Evolutionary conservation across 2,113 vertebrate genomes (phyloP).

Genomic region (Podocnemis expansa): DNA sequence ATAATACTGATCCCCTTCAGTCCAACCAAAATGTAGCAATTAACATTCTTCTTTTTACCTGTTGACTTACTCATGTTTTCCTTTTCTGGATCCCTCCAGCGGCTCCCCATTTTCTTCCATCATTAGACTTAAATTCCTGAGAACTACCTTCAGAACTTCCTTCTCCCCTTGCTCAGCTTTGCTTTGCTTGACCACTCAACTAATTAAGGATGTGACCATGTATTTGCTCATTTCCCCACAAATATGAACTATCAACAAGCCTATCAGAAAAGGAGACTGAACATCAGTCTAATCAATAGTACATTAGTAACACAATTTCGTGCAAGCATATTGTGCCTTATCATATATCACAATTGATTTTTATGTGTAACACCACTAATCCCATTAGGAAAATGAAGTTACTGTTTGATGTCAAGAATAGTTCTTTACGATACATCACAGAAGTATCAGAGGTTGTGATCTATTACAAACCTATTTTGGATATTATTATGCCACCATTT

Average conservation of each 20-base stretch:
- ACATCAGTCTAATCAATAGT: no score
- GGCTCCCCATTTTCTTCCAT: background rate
- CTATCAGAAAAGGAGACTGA: background rate
- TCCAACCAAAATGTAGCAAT: background rate
- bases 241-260: background rate
- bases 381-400: no score
- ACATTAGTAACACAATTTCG: no score
- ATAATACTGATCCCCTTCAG: background rate
- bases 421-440: no score
- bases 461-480: background rate
- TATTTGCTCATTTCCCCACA: background rate
- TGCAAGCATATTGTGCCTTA: no score
- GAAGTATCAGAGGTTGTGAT: no score
- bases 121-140: background rate
- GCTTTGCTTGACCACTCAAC: background rate
- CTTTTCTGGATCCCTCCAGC: background rate
- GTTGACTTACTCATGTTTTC: background rate
- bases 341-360: no score
- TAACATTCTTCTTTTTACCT: background rate
- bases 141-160: background rate
- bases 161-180: no score
- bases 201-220: background rate
- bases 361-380: no score
- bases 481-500: background rate
- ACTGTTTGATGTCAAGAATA: no score